Conservation (phyloP, 2,113 vertebrate genomes). For the Mesocricetus auratus region DNA sequence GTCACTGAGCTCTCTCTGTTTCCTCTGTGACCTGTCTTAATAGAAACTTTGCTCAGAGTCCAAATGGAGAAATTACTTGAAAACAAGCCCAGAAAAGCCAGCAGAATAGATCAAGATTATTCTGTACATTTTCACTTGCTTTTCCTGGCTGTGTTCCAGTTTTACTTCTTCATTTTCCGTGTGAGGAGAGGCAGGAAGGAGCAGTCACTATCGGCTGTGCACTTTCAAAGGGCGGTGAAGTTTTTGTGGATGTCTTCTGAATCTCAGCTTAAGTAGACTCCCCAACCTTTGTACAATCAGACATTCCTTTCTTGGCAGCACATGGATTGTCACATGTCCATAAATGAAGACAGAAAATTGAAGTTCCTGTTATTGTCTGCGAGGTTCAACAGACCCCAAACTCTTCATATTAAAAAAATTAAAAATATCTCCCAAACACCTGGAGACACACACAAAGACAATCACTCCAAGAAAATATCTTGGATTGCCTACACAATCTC, state of each 20-base stretch:
- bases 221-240: constrained; percentile 37
- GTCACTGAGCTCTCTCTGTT: background rate
- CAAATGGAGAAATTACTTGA: background rate
- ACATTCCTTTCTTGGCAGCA: background rate
- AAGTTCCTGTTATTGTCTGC: background rate
- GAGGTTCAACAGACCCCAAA: constrained; percentile 20
- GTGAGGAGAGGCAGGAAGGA: background rate
- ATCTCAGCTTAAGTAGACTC: background rate
- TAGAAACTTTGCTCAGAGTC: background rate
- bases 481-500: background rate
- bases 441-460: background rate
- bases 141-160: background rate
- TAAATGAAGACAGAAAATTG: background rate
- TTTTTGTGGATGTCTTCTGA: constrained; percentile 23
- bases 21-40: background rate
- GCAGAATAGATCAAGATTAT: background rate
- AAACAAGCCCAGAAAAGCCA: background rate
- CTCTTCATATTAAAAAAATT: constrained; percentile 3
- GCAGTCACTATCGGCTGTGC: background rate
- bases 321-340: background rate
- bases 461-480: background rate
- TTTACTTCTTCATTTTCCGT: background rate
- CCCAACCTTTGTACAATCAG: background rate
- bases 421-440: background rate
- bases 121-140: background rate